Evolutionary conservation across 2,113 vertebrate genomes (phyloP).

Genomic region (Xyrauchen texanus): DNA sequence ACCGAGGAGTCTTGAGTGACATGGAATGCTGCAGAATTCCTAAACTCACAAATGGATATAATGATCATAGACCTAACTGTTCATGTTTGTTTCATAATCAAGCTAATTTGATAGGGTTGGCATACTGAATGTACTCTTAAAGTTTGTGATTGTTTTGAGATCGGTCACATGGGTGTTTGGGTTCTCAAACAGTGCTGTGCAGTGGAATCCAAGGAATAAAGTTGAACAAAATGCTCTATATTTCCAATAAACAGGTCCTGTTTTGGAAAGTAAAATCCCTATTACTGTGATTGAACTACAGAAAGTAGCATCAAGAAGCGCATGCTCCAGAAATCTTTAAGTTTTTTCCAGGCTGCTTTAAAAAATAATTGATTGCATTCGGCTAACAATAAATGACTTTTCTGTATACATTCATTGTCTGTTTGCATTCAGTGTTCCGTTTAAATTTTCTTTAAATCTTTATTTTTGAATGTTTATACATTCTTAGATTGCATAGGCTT

Average conservation of each 20-base stretch:
- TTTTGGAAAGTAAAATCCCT: conserved; percentile 24
- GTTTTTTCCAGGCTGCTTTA: conserved; percentile 35
- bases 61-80: conserved; percentile 37
- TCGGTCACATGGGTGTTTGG: conserved; percentile 19
- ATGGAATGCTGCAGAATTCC: conserved; percentile 38
- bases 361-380: conserved; percentile 19
- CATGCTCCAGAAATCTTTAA: neutral
- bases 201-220: conserved; percentile 32
- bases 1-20: conserved; percentile 9
- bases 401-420: neutral
- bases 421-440: neutral
- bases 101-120: conserved; percentile 29
- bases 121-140: conserved; percentile 56
- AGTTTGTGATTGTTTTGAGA: conserved; percentile 50
- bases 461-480: no score
- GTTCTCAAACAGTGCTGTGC: conserved; percentile 25
- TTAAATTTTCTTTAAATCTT: no score
- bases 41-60: conserved; percentile 29
- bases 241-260: conserved; percentile 41
- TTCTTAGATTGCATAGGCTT: neutral
- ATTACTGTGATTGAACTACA: conserved; percentile 52
- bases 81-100: conserved; percentile 23
- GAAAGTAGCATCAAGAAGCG: conserved; percentile 34
- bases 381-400: conserved; percentile 30
- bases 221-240: conserved; percentile 24